Evolutionary conservation across 2,888 invertebrate genomes (phyloP), one percentile per base, ranked within the genome.

Genomic region (Lissocephala sabroskyi): DNA sequence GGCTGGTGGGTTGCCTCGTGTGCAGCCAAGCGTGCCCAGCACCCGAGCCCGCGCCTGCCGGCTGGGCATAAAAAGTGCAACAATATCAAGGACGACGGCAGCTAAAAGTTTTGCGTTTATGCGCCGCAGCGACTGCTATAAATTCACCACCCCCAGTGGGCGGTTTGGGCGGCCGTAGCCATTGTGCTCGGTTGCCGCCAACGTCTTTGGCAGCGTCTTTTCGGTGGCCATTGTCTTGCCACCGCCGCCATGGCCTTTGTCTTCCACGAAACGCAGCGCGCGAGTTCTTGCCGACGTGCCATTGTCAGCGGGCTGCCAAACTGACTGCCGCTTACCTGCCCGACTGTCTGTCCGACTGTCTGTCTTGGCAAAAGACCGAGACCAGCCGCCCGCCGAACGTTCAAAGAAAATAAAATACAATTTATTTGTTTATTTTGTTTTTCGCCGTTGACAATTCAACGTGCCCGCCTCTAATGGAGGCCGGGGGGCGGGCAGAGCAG

Each of bases 331-430:
- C 41, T 52, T 56, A 61, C 61, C 61, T 64, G 61, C 49, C 61
- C 52, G 56, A 56, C 61, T 48, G 18, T 19, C 9, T 11, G n/a
- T 16, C 17, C 10, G n/a, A 11, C 39, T 14, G 19, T 29, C 19
- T 18, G 11, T n/a, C 23, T 19, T 23, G 4, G 3, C 23, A 3
- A 5, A 23, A 23, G 23, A n/a, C n/a, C n/a, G n/a, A n/a, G n/a
- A n/a, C n/a, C n/a, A n/a, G n/a, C n/a, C n/a, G n/a, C n/a, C n/a
- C n/a, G n/a, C n/a, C n/a, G n/a, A n/a, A n/a, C n/a, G n/a, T 65
- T 65, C 52, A 65, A 62, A 65, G 61, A 58, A 62, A 65, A 62
- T 58, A 65, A 62, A 62, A 65, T 61, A 65, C 62, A 62, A 62
- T 65, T 62, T 62, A 62, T 62, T 62, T 62, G 62, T 61, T 54